Base-by-base conservation (phyloP, 2,888 invertebrate genomes). In the Tipula helvola region DNA sequence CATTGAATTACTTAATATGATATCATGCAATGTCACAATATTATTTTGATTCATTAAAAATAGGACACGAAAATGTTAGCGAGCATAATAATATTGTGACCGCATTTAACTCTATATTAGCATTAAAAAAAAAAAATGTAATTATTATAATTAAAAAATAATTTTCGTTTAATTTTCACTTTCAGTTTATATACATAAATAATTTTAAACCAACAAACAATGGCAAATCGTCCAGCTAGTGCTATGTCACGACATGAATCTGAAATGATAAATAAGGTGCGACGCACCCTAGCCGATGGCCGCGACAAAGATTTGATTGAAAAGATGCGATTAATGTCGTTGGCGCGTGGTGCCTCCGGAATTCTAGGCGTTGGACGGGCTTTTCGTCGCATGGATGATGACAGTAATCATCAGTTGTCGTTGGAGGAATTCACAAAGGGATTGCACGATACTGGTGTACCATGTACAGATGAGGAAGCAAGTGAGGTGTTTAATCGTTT, bases 331-430 rank as follows among this genome's bases (percentile, higher is more conserved):
- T 92, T 97, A 88, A 92, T 96, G 88, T 98, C 98, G 91, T 93
- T 98, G 86, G 93, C 96, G 0, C 93, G 98, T 87, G 99, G 98
- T 28, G 96, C 97, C 41, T 94, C 94, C 39, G 98, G 98, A 87
- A 97, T 99, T 90, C 93, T 98, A 89, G 96, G 96, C 1, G 92
- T 99, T 85, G 96, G 96, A 89, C 95, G 97, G 90, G 92, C 96
- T 88, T 98, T 99, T 91, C 95, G 97, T 86, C 93, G 96, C 86
- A 96, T 98, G 95, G 98, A 99, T 90, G 96, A 98, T 88, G 97
- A 98, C 90, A 96, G 96, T 83, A 98, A 95, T 91, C 96, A 95
- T 90, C 93, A 94, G 84, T 90, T 99, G 87, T 96, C 94, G 89
- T 92, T 94, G 87, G 96, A 96, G 13, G 98, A 98, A 91, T 98